Evolutionary conservation across 2,888 invertebrate species (phyloP), one percentile per base, ranked within the genome.

Genomic region (Erpobdella octoculata): DNA sequence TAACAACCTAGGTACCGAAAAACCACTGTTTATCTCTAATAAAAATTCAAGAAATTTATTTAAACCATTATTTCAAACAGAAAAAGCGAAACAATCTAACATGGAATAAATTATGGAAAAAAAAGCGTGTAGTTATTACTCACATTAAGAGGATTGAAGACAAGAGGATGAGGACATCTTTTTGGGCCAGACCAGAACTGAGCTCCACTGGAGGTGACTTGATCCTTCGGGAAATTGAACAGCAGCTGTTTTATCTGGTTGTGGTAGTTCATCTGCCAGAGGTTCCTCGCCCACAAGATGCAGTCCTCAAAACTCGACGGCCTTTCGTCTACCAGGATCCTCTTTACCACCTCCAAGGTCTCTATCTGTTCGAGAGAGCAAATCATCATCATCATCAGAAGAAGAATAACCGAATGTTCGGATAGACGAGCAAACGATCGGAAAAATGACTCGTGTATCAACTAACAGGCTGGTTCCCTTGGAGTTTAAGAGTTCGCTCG

Each of bases 141-240:
- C 76, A 83, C 83, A 78, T 84, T 82, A 36, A 80, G 79, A 28
- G 82, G 75, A 78, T 86, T 85, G 78, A 86, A 87, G 53, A 86
- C 73, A 81, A 97, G 84, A 0, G 92, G 89, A 74, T 89, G 87
- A 0, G 98, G 98, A 82, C 97, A 98, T 58, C 97, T 88, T 85
- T 98, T 94, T 0, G 92, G 92, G 0, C 93, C 97, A 0, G 96
- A 96, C 98, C 98, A 99, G 86, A 98, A 98, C 2, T 91, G 90
- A 71, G 93, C 84, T 38, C 87, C 87, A 46, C 84, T 81, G 74
- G 82, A 83, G 8, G 86, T 87, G 38, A 90, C 84, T 83, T 92
- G 92, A 84, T 95, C 91, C 0, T 92, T 89, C 8, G 98, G 98
- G 85, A 98, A 98, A 85, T 96, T 98, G 85, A 90, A 96, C 37